Conservation (phyloP, 1,140 invertebrate genomes). For the Contarinia nasturtii region DNA sequence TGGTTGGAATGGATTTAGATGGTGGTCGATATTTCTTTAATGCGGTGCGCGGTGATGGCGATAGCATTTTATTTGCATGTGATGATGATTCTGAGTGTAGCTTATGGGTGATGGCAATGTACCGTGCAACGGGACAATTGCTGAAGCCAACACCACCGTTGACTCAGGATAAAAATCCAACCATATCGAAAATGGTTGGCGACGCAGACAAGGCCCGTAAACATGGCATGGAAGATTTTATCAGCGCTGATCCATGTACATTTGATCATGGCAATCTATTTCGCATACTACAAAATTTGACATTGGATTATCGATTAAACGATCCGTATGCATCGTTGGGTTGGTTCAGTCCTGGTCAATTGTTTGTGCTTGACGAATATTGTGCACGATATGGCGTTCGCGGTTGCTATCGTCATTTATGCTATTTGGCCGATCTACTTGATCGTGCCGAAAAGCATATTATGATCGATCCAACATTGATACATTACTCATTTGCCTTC, state of each 20-base stretch:
- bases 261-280: constrained; percentile 90
- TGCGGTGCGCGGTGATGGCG: constrained; percentile 84
- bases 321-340: constrained; percentile 96
- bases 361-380: constrained; percentile 97
- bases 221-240: constrained; percentile 98
- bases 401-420: constrained; percentile 90
- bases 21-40: constrained; percentile 93
- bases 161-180: constrained; percentile 69
- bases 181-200: constrained; percentile 76
- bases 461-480: constrained; percentile 94
- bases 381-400: constrained; percentile 92
- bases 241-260: constrained; percentile 92
- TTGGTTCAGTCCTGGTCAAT: constrained; percentile 98
- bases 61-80: constrained; percentile 90
- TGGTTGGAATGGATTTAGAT: constrained; percentile 76
- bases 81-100: constrained; percentile 97
- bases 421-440: constrained; percentile 87
- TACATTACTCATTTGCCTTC: constrained; percentile 97
- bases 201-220: constrained; percentile 93
- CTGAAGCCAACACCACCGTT: constrained; percentile 93
- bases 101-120: constrained; percentile 97
- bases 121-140: constrained; percentile 94
- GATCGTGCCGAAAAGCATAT: constrained; percentile 82
- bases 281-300: constrained; percentile 75
- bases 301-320: constrained; percentile 85